These are phyloP conservation scores for Syrmaticus mikado DNA, from an alignment of 2,113 vertebrate genomes.

Conservation along the genomic window DNA sequence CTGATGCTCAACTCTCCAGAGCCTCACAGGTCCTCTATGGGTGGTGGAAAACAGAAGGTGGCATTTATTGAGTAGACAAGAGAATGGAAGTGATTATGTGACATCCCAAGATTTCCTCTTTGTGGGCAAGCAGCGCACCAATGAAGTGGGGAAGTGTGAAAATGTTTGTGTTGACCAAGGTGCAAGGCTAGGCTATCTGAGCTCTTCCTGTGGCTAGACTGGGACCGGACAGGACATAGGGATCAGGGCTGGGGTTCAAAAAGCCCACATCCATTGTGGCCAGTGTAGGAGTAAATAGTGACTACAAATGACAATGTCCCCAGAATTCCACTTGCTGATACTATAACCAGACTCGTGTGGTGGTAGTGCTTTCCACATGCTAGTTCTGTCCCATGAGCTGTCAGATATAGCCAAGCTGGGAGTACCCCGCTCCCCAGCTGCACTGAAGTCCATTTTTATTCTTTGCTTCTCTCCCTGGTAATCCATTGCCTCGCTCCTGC, in stretches of 20 bases:
- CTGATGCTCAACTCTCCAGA: not conserved
- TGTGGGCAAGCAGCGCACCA: not conserved
- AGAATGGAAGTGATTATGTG: not conserved
- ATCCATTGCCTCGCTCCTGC: not conserved
- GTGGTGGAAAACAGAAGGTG: constrained; percentile 14
- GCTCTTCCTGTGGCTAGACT: not conserved
- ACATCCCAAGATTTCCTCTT: not conserved
- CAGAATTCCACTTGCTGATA: not conserved
- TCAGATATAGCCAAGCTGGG: not conserved
- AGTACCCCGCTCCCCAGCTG: not conserved
- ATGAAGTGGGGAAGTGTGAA: accelerated
- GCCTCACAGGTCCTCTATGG: constrained; percentile 12
- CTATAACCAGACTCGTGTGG: accelerated
- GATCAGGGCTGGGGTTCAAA: not conserved
- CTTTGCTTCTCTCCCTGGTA: not conserved
- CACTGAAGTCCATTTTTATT: not conserved
- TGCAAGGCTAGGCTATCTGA: not conserved
- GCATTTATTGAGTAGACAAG: constrained; percentile 9
- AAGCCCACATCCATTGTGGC: not conserved
- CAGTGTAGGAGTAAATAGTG: not conserved
- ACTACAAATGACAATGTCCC: not conserved
- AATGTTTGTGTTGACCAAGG: not conserved
- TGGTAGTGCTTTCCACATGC: accelerated
- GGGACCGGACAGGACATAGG: not conserved
- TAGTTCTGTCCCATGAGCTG: accelerated